phyloP scores from a whole-genome alignment of 2,888 invertebrate genomes.

The Margaritifera margaritifera region DNA sequence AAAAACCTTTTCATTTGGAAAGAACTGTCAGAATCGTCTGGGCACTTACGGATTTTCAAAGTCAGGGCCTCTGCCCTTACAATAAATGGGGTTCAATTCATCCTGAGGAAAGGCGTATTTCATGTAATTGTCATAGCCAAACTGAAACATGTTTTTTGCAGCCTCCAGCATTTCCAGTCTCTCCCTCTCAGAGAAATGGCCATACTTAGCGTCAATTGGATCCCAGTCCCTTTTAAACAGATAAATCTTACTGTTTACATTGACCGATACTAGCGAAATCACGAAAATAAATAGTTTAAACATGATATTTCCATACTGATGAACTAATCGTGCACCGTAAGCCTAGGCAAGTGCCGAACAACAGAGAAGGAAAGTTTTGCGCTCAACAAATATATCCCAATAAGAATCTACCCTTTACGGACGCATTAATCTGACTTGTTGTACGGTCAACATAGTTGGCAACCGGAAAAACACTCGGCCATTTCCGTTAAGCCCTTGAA shows the following conservation, averaged over 20 bases:
- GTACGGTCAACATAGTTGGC: no score
- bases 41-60: constrained; percentile 76
- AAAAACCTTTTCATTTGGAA: background rate
- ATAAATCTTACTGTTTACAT: constrained; percentile 34
- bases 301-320: constrained; percentile 36
- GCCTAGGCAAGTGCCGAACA: no score
- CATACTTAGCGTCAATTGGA: constrained; percentile 64
- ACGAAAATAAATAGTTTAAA: constrained; percentile 19
- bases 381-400: no score
- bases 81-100: constrained; percentile 79
- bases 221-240: constrained; percentile 41
- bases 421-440: no score
- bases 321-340: no score
- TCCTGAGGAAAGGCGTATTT: constrained; percentile 79
- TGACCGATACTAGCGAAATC: constrained; percentile 23
- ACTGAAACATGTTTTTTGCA: constrained; percentile 77
- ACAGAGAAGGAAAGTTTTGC: no score
- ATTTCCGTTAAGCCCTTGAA: no score
- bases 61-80: constrained; percentile 79
- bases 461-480: no score
- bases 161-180: constrained; percentile 67
- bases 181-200: constrained; percentile 68
- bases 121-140: constrained; percentile 79
- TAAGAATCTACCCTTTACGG: no score
- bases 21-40: background rate